phyloP scores from a whole-genome alignment of 2,113 vertebrate genomes.

The Cinclus mexicanus region DNA sequence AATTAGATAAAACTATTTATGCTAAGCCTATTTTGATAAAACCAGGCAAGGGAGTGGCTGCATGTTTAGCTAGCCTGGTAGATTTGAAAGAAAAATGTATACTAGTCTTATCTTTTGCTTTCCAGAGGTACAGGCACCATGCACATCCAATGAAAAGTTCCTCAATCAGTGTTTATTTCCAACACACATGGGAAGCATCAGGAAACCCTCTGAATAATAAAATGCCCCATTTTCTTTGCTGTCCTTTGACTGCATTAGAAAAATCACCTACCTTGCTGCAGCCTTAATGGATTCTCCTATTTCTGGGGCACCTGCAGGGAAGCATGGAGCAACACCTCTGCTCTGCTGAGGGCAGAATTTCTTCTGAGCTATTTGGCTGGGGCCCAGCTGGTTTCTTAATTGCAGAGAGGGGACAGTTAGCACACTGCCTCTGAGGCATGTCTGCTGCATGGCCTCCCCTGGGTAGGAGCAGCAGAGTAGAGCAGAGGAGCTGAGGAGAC shows the following conservation, averaged over 20 bases:
- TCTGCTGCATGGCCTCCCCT: not conserved
- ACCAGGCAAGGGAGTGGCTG: not conserved
- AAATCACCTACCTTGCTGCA: not conserved
- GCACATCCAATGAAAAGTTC: not conserved
- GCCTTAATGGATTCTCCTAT: not conserved
- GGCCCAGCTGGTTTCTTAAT: not conserved
- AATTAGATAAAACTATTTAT: not conserved
- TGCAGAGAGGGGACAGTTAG: not conserved
- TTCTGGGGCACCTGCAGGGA: not conserved
- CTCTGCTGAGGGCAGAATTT: not conserved
- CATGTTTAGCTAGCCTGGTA: not conserved
- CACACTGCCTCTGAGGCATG: fast-evolving
- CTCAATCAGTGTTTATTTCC: not conserved
- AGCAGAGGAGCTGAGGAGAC: not conserved
- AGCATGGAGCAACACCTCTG: fast-evolving
- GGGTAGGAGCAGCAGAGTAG: not conserved
- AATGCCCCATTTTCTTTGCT: not conserved
- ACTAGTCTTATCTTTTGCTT: not conserved
- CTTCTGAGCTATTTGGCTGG: not conserved
- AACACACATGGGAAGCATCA: not conserved
- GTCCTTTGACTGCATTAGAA: not conserved
- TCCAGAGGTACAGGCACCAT: not conserved
- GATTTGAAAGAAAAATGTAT: not conserved
- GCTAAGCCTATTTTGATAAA: not conserved
- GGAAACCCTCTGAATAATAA: not conserved